Percentiles rank a stretch among this genome's conserved stretches.
Conservation (phyloP, 2,113 vertebrate genomes). For the Sciurus niger region DNA sequence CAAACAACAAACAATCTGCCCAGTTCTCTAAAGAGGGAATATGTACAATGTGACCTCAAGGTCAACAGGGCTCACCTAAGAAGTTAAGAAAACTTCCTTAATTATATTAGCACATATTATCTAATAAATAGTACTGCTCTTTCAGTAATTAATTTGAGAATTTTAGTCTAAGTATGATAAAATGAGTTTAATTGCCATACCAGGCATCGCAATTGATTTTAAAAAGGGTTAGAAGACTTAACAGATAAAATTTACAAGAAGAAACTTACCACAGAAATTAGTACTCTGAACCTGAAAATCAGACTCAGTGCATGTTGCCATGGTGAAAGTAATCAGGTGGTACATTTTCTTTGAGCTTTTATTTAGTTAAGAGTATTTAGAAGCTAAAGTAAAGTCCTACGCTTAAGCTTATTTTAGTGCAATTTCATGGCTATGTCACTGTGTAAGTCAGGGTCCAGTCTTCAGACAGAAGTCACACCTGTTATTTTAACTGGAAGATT, state of each 20-base stretch:
- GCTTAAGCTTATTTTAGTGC: neutral
- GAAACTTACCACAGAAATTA: neutral
- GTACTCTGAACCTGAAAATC: neutral
- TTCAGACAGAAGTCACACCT: neutral
- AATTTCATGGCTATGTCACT: neutral
- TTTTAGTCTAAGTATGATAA: constrained; percentile 11
- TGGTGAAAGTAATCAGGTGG: neutral
- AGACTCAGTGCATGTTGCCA: neutral
- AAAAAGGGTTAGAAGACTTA: neutral
- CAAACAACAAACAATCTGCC: neutral
- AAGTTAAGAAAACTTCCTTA: constrained; percentile 23
- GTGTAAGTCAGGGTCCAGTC: neutral
- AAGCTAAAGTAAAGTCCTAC: neutral
- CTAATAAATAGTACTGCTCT: neutral
- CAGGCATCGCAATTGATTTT: neutral
- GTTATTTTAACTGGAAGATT: constrained; percentile 26
- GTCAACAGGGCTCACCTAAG: neutral
- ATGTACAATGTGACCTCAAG: neutral
- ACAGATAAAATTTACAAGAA: neutral
- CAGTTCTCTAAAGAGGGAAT: neutral
- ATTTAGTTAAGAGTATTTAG: neutral
- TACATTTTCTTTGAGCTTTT: neutral
- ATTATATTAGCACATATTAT: neutral
- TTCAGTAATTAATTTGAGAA: constrained; percentile 48
- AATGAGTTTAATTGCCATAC: neutral